Evolutionary conservation across 2,888 invertebrate genomes (phyloP).

Genomic region (Penaeus monodon): DNA sequence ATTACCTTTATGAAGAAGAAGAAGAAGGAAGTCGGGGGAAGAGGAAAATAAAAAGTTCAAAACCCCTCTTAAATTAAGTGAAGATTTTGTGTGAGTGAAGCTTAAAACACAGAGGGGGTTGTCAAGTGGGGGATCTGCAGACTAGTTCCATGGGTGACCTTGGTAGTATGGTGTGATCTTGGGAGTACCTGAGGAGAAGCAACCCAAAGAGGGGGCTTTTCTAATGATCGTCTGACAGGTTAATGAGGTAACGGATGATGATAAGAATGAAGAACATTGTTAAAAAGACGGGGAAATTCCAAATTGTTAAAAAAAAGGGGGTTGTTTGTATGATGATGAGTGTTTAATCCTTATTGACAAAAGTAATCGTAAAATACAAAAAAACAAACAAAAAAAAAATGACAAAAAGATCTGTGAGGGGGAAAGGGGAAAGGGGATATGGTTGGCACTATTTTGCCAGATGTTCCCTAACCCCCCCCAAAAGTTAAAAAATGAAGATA

Average conservation of each 20-base stretch:
- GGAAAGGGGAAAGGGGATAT: constrained; percentile 14
- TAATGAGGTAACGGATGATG: constrained; percentile 27
- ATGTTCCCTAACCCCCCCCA: constrained; percentile 34
- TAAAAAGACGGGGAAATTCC: constrained; percentile 9
- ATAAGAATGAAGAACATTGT: constrained; percentile 24
- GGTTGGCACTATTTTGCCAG: constrained; percentile 21
- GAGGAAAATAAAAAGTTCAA: constrained; percentile 59
- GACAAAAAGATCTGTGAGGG: constrained; percentile 21
- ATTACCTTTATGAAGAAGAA: constrained; percentile 23
- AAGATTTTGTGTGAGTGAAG: constrained; percentile 42
- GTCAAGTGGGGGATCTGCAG: constrained; percentile 49
- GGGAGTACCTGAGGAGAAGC: constrained; percentile 50
- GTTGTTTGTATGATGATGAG: too few relatives aligned
- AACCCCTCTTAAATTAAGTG: constrained; percentile 43
- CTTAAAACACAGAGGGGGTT: constrained; percentile 26
- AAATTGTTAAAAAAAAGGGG: constrained; percentile 6
- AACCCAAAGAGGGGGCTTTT: constrained; percentile 42
- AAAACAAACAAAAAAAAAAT: not conserved
- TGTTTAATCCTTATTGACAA: too few relatives aligned
- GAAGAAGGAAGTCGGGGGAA: constrained; percentile 28
- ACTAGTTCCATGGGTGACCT: constrained; percentile 47
- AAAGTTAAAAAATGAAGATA: constrained; percentile 55
- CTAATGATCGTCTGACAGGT: constrained; percentile 44
- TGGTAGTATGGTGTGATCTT: constrained; percentile 8
- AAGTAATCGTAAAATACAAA: not conserved